Base-by-base conservation (phyloP, 2,113 vertebrate species). In the Misgurnus anguillicaudatus region DNA sequence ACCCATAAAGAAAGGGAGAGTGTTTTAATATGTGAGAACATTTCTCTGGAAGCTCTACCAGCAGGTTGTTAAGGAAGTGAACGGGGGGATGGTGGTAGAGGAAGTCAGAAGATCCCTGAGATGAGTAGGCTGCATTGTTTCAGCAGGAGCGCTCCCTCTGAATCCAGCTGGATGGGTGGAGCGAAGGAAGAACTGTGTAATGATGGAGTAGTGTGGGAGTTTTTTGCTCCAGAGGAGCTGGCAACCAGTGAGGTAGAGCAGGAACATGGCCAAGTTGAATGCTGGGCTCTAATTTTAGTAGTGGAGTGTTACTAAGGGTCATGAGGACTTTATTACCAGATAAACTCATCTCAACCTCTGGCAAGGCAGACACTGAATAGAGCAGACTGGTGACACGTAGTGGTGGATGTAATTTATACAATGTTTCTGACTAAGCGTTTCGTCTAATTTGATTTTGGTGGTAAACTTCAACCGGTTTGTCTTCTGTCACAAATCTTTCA, bases 271-370 rank as follows among this genome's bases (percentile, higher is more conserved):
- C 94, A 94, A 94, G 87, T 88, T 87, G 93, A 94, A 94, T 86
- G 80, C 87, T 89, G 87, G 88, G 84, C 89, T 94, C 93, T 94
- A 94, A 95, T 94, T 85, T 94, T 94, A 91, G 92, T 91, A 93
- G 87, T 42, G 70, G 60, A 70, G 92, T 93, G 92, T 92, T 93
- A 93, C 91, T 94, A 87, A 88, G 93, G 94, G 92, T 93, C 92
- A 91, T 81, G 88, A 90, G 88, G 88, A 90, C 88, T 89, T 90
- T 86, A 92, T 92, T 93, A 88, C 87, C 68, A 84, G 88, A 92
- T 94, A 90, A 88, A 91, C 88, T 87, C 87, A 91, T 76, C 73
- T 38, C 73, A 76, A 76, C 73, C 73, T 53, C 19, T 76, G 73
- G 91, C 53, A 47, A 64, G 16, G 48, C 78, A 41, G 21, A 65